These are phyloP conservation scores for Linurgus olivaceus DNA, from an alignment of 2,797 vertebrate species.

Conservation along the genomic window DNA sequence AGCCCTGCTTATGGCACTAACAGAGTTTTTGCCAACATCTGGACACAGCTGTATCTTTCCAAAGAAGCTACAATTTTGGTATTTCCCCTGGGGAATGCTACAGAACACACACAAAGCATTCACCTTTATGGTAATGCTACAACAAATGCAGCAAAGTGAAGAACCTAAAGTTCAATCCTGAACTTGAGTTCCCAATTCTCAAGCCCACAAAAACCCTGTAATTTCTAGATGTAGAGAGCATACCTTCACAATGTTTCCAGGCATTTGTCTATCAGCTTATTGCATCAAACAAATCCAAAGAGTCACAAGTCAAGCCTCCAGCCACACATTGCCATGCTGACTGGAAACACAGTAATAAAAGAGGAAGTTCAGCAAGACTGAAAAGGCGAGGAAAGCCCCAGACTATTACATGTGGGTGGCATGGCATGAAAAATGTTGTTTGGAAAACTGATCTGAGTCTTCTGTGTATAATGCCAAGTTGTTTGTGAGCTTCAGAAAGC, in stretches of 20 bases:
- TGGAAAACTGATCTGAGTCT: neutral
- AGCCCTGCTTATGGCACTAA: rapidly evolving
- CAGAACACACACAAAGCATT: neutral
- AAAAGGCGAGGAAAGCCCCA: neutral
- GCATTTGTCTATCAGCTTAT: neutral
- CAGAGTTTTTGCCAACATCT: neutral
- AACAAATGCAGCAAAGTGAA: neutral
- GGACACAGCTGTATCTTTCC: neutral
- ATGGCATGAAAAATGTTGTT: neutral
- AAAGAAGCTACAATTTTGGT: neutral
- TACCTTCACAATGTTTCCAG: slow-evolving; percentile 2
- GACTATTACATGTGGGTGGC: neutral
- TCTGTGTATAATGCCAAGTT: neutral
- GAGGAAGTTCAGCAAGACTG: neutral
- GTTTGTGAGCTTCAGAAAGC: neutral
- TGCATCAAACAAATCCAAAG: neutral
- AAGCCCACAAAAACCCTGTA: slow-evolving; percentile 15
- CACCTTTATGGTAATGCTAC: neutral
- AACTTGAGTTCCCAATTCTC: slow-evolving; percentile 12
- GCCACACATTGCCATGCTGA: neutral
- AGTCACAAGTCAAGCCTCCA: neutral
- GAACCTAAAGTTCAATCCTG: slow-evolving; percentile 4
- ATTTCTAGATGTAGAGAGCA: neutral
- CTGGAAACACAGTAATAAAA: neutral
- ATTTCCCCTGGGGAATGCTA: neutral